phyloP scores from a whole-genome alignment of 2,797 vertebrate species.

The Coracias cyanogaster region DNA sequence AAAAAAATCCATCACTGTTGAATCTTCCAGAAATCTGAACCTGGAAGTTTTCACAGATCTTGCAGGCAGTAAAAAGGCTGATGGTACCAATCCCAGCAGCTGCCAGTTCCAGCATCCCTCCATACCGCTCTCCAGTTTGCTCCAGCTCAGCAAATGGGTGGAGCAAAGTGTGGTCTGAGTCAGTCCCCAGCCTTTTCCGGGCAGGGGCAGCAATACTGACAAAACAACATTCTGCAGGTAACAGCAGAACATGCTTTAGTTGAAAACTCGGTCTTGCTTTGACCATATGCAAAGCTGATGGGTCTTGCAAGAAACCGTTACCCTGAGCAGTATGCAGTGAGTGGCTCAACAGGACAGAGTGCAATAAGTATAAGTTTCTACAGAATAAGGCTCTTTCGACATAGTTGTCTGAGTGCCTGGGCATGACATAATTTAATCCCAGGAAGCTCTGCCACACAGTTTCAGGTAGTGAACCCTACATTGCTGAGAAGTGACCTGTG shows the following conservation, averaged over 20 bases:
- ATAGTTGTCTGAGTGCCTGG: background rate
- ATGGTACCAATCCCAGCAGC: background rate
- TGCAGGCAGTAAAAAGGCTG: background rate
- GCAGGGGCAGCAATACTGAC: background rate
- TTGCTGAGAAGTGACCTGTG: background rate
- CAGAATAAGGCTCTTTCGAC: background rate
- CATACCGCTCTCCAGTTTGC: background rate
- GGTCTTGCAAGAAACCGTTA: background rate
- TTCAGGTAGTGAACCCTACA: background rate
- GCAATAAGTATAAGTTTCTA: background rate
- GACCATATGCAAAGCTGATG: background rate
- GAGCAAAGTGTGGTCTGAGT: background rate
- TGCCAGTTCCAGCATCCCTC: background rate
- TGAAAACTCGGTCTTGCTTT: background rate
- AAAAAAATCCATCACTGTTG: background rate
- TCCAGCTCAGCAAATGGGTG: background rate
- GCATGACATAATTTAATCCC: background rate
- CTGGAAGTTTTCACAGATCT: background rate
- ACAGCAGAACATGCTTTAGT: background rate
- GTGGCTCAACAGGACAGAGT: background rate
- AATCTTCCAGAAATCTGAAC: background rate
- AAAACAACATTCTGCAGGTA: background rate
- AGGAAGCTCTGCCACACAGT: background rate
- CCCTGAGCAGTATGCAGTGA: background rate
- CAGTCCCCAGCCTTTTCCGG: background rate